Evolutionary conservation across 30 jellyfish, hydroid and myxozoan species (phyloP), one percentile per base, ranked within the genome.

Genomic region (Hydractinia symbiolongicarpus): DNA sequence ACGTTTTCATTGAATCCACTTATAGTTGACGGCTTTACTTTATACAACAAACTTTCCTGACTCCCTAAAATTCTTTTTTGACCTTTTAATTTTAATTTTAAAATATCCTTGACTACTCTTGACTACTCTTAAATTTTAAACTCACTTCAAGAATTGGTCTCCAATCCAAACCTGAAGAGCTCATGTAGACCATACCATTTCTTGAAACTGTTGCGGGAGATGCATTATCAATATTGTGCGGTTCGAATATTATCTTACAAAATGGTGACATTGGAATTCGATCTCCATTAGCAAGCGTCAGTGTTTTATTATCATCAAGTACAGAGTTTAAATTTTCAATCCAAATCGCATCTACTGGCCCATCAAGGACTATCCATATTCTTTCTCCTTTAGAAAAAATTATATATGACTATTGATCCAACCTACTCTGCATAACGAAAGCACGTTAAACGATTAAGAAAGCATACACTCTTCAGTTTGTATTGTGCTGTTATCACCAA

Each of bases 141-240:
- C 55, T 76, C 55, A 90, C 97, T 68, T 89, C 90, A 73, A 89
- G 77, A 21, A 89, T 84, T 51, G 97, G 95, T 30, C 79, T 86
- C 83, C 85, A 89, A 72, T 89, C 91, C 73, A 89, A 81, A 9
- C 95, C 97, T 5, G 97, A 89, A 4, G 97, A 89, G 68, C 97
- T 89, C 97, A 89, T 89, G 86, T 89, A 89, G 5, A 89, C 97
- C 97, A 89, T 89, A n/a, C 97, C 97, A 58, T 89, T 89, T 71
- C 97, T 89, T 55, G 97, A 89, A 19, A 89, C 97, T 5, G 97
- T 89, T 55, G 97, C 97, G 6, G 97, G 97, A 4, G 97, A 89
- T 9, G 97, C 97, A 68, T 89, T 89, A 57, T 89, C 97, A 54
- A 89, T 89, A 72, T 89, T 89, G 76, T 89, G 97, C 21, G 97